These are phyloP conservation scores for Maconellicoccus hirsutus DNA, from an alignment of 1,140 invertebrate genomes.

Conservation along the genomic window DNA sequence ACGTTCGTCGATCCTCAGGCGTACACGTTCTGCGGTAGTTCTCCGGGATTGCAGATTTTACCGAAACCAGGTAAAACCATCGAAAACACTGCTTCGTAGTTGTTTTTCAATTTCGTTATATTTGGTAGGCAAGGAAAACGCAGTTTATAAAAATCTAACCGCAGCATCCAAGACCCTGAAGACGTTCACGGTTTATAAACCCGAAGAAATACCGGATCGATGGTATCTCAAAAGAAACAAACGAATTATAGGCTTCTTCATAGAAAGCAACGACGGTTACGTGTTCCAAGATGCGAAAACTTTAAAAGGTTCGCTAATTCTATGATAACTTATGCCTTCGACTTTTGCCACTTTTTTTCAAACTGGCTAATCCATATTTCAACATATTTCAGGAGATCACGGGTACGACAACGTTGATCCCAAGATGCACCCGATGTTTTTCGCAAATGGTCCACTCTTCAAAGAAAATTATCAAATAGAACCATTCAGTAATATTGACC, in stretches of 20 bases:
- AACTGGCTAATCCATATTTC: no score
- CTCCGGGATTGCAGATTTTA: conserved; percentile 42
- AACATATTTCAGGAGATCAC: conserved; percentile 41
- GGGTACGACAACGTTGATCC: conserved; percentile 47
- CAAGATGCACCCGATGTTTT: conserved; percentile 55
- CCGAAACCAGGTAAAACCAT: conserved; percentile 42
- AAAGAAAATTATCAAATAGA: conserved; percentile 38
- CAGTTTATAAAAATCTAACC: conserved; percentile 21
- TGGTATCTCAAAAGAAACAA: conserved; percentile 22
- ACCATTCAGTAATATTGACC: conserved; percentile 49
- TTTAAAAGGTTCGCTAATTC: neutral
- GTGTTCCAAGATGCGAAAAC: neutral
- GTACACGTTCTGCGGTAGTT: conserved; percentile 38
- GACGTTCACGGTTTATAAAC: conserved; percentile 23
- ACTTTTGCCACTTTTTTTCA: no score
- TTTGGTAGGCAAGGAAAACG: no score
- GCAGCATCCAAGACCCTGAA: neutral
- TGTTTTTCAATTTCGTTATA: no score
- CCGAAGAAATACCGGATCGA: conserved; percentile 12
- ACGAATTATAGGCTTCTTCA: neutral
- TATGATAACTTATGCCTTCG: no score
- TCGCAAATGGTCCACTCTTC: conserved; percentile 53
- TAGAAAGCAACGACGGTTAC: neutral
- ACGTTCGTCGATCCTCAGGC: conserved; percentile 39
- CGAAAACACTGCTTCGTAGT: no score